A percentile compares a stretch with the other conserved stretches of the same genome.
Conservation (phyloP, 2,797 vertebrate genomes). For the Acanthurus leucopareius region DNA sequence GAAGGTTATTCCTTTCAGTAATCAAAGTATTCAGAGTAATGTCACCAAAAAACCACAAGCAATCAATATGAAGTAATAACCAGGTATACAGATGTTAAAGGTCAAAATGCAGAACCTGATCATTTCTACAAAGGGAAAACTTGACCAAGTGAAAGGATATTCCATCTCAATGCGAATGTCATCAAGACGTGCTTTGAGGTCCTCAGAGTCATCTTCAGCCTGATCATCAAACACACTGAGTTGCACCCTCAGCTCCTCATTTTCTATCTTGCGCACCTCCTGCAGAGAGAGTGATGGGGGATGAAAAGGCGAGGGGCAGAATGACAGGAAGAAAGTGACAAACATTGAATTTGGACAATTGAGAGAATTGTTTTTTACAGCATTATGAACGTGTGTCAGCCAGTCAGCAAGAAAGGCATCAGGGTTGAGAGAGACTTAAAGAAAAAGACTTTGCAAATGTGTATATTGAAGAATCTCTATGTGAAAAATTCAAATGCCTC, state of each 20-base stretch:
- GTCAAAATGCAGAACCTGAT: constrained; percentile 25
- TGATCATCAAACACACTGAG: constrained; percentile 91
- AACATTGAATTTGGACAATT: constrained; percentile 48
- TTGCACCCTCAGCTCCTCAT: constrained; percentile 93
- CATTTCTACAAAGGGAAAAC: constrained; percentile 24
- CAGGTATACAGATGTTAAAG: constrained; percentile 25
- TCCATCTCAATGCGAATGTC: constrained; percentile 95
- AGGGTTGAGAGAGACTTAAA: constrained; percentile 10
- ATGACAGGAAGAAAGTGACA: constrained; percentile 31
- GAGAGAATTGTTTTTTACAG: constrained; percentile 19
- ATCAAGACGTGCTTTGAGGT: constrained; percentile 90
- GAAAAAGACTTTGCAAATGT: constrained; percentile 35
- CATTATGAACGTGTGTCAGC: constrained; percentile 1
- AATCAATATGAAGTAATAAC: not conserved
- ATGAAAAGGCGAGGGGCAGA: constrained; percentile 44
- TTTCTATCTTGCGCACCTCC: constrained; percentile 91
- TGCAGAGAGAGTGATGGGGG: constrained; percentile 61
- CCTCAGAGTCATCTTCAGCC: constrained; percentile 92
- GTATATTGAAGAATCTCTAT: constrained; percentile 24
- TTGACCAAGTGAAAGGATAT: constrained; percentile 90
- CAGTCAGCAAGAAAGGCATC: constrained; percentile 40
- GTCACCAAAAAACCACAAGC: not conserved
- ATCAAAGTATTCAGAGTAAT: constrained; percentile 2
- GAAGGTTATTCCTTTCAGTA: not conserved
- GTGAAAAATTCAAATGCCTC: constrained; percentile 37